Percentiles rank a stretch among this genome's conserved stretches.
Evolutionary conservation across 2,113 vertebrate genomes (phyloP).

Genomic region (Trematocara marginatum): DNA sequence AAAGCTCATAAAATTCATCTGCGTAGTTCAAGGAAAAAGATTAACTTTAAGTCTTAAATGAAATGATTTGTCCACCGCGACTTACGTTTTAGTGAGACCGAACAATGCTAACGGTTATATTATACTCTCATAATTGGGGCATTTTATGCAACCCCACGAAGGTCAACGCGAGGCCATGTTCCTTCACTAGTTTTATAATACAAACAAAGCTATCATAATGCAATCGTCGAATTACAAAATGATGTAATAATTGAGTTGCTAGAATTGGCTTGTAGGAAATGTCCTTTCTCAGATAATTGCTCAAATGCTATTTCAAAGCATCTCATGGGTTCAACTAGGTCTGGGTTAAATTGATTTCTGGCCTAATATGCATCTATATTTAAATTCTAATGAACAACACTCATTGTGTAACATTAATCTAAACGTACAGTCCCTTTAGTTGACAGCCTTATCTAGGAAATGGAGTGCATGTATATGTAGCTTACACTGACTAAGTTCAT

Average conservation of each 20-base stretch:
- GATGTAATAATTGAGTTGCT: neutral
- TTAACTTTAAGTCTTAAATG: neutral
- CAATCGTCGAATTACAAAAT: neutral
- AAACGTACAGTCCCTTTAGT: neutral
- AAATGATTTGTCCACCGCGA: neutral
- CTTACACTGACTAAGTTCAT: neutral
- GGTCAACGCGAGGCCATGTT: neutral
- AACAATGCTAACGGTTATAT: neutral
- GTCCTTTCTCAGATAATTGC: neutral
- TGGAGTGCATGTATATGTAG: neutral
- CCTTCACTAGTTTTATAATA: neutral
- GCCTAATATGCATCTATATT: neutral
- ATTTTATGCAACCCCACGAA: neutral
- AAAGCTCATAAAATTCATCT: neutral
- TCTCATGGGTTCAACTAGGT: neutral
- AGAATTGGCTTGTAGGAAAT: neutral
- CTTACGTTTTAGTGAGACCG: neutral
- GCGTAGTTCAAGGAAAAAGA: neutral
- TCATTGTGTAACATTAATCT: neutral
- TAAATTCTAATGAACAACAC: neutral
- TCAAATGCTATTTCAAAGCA: neutral
- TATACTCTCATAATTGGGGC: neutral
- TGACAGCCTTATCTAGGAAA: neutral
- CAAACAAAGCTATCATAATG: neutral
- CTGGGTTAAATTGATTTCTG: neutral